Evolutionary conservation across 2,888 invertebrate species (phyloP).

Genomic region (Desoria tigrina): DNA sequence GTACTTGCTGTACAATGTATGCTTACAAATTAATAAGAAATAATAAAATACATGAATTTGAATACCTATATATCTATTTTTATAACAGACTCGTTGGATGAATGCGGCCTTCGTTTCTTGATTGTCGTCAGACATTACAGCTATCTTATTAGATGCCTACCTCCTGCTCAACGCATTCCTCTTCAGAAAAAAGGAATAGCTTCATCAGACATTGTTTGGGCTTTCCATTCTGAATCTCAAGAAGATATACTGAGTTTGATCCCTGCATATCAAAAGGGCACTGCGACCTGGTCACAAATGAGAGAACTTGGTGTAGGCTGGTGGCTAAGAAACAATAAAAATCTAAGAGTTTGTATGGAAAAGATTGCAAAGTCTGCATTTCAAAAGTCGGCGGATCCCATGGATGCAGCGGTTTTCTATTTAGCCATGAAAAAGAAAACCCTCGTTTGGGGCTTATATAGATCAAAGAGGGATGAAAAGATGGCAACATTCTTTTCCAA

Average conservation of each 20-base stretch:
- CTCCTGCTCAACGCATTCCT: conserved; percentile 80
- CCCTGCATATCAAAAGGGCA: conserved; percentile 82
- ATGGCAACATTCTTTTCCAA: conserved; percentile 95
- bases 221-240: conserved; percentile 97
- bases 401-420: conserved; percentile 97
- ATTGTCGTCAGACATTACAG: conserved; percentile 97
- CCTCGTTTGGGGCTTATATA: conserved; percentile 91
- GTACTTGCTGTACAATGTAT: conserved; percentile 11
- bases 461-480: conserved; percentile 80
- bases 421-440: conserved; percentile 98
- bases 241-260: conserved; percentile 88
- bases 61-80: not conserved
- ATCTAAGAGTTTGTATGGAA: conserved; percentile 82
- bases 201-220: conserved; percentile 94
- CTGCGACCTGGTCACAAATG: conserved; percentile 84
- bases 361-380: conserved; percentile 60
- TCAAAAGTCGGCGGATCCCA: conserved; percentile 67
- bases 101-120: conserved; percentile 93
- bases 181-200: conserved; percentile 84
- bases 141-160: conserved; percentile 89
- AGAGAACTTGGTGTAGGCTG: conserved; percentile 94
- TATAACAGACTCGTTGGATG: conserved; percentile 78
- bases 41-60: not conserved
- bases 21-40: not conserved
- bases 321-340: conserved; percentile 87